These are phyloP conservation scores for Gnathonemus echidnorhynchus DNA, from an alignment of 2,113 vertebrate species.

Conservation along the genomic window DNA sequence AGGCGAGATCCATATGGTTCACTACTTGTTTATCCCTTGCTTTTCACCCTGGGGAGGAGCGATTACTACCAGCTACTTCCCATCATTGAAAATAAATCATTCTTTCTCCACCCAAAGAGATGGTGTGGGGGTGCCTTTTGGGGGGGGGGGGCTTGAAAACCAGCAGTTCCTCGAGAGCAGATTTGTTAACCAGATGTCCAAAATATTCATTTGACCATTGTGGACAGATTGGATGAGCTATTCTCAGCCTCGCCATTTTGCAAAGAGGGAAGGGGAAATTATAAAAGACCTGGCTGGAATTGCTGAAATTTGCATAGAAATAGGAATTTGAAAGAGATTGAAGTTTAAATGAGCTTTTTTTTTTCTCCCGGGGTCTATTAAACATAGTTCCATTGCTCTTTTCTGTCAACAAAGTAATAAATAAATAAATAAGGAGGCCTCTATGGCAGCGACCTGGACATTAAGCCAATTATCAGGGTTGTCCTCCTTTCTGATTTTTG, in stretches of 20 bases:
- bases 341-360: conserved; percentile 30
- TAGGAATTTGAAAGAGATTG: conserved; percentile 31
- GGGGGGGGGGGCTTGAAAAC: conserved; percentile 21
- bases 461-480: conserved; percentile 15
- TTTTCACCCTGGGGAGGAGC: neutral
- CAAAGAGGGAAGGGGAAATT: conserved; percentile 20
- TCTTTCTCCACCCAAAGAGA: neutral
- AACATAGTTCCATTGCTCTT: conserved; percentile 14
- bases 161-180: conserved; percentile 28
- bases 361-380: conserved; percentile 5
- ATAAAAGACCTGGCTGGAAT: conserved; percentile 19
- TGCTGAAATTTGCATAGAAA: conserved; percentile 36
- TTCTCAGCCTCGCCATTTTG: conserved; percentile 14
- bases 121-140: neutral
- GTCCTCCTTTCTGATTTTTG: neutral
- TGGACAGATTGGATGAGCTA: conserved; percentile 26
- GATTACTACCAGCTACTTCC: neutral
- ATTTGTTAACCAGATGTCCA: conserved; percentile 28
- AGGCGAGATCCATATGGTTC: neutral
- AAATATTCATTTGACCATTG: conserved; percentile 21
- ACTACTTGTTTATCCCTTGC: neutral
- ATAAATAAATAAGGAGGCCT: neutral
- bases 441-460: neutral
- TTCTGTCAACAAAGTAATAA: conserved; percentile 19
- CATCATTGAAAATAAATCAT: neutral